phyloP scores from a whole-genome alignment of 2,797 vertebrate genomes.

The Morelia viridis region DNA sequence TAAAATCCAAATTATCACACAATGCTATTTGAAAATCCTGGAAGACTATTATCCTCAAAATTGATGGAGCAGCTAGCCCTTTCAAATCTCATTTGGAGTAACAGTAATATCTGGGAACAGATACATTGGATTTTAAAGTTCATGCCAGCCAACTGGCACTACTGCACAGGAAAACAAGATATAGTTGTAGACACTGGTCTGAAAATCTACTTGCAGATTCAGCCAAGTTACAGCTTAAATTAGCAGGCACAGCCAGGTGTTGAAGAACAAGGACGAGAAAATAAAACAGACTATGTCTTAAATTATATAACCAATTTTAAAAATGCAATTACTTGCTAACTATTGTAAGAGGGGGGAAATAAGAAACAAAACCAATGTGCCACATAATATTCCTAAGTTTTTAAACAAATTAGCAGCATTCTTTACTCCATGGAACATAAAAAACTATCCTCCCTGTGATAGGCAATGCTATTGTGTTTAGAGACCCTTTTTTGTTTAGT shows the following conservation, averaged over 20 bases:
- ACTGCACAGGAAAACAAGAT: not conserved
- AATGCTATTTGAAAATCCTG: not conserved
- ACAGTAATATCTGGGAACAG: not conserved
- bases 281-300: not conserved
- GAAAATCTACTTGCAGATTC: not conserved
- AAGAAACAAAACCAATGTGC: not conserved
- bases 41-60: not conserved
- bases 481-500: not conserved
- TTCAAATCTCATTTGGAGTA: not conserved
- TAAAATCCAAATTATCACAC: not conserved
- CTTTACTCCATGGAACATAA: constrained; percentile 36
- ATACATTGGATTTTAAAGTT: not conserved
- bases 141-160: not conserved
- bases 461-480: not conserved
- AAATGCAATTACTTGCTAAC: not conserved
- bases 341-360: too few species aligned
- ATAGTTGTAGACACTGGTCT: not conserved
- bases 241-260: not conserved
- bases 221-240: not conserved
- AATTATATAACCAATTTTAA: not conserved
- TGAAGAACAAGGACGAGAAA: not conserved
- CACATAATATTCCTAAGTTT: constrained; percentile 16
- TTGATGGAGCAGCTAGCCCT: not conserved
- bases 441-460: not conserved
- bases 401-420: constrained; percentile 46